Evolutionary conservation across 2,113 vertebrate genomes (phyloP).

Genomic region (Syrrhaptes paradoxus): DNA sequence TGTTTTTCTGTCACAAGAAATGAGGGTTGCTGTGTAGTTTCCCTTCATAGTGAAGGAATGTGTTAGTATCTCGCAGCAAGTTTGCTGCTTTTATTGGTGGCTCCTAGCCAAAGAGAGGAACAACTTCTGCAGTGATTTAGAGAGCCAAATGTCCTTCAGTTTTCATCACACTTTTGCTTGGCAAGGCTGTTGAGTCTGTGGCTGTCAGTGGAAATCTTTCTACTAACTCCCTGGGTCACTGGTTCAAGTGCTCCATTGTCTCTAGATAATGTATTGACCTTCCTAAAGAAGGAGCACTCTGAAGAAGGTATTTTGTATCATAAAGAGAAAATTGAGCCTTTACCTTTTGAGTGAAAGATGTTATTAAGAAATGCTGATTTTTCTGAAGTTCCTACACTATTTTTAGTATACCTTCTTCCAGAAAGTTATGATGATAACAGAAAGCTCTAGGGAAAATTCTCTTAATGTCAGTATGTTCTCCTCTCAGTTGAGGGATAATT

Average conservation of each 20-base stretch:
- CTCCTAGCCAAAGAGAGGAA: slow-evolving; percentile 23
- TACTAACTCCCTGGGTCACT: slow-evolving; percentile 2
- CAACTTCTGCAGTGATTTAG: background rate
- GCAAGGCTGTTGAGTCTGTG: background rate
- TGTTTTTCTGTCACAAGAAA: slow-evolving; percentile 57
- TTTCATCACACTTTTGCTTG: background rate
- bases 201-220: background rate
- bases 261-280: background rate
- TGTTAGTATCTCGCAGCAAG: slow-evolving; percentile 32
- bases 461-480: background rate
- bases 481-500: slow-evolving; percentile 42
- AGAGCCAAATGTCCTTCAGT: background rate
- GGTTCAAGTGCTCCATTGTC: slow-evolving; percentile 42
- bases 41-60: slow-evolving; percentile 69
- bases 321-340: slow-evolving; percentile 3
- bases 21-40: slow-evolving; percentile 1
- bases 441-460: background rate
- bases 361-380: background rate
- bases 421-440: background rate
- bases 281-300: slow-evolving; percentile 18
- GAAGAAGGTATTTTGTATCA: slow-evolving; percentile 41
- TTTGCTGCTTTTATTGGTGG: slow-evolving; percentile 25
- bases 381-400: background rate
- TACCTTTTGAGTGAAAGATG: slow-evolving; percentile 13
- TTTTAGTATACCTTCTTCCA: background rate